Base-by-base conservation (phyloP, 2,113 vertebrate species). In the Panurus biarmicus region DNA sequence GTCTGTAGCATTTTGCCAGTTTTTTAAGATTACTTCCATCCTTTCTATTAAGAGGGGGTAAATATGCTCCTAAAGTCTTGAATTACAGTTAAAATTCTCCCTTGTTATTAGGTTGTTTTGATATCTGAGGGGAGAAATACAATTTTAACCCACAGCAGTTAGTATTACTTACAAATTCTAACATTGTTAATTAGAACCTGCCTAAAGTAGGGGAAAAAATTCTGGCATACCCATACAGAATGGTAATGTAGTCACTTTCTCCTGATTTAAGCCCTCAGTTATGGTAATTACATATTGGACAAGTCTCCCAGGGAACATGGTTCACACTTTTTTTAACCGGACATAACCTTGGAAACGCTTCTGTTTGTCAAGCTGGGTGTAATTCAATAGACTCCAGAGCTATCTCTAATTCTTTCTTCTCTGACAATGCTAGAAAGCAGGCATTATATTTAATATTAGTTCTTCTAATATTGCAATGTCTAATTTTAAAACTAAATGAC, bases 101-200 rank as follows among this genome's bases (percentile, higher is more conserved):
- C 53, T 58, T 92, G 14, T 50, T 93, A 91, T 70, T 91, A 90
- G 18, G 26, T 69, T 92, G 95, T 80, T 94, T 94, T 90, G 67
- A 83, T 96, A 88, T 66, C 78, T 65, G 38, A 95, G 42, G 44
- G 16, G 12, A 91, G 71, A 95, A 94, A 94, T 78, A 85, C 53
- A 58, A 75, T 94, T 85, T 89, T 85, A 82, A 89, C 50, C 66
- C 89, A 79, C 72, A 81, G 73, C 48, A 89, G 87, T 56, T 92
- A 76, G 58, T 69, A 91, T 90, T 94, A 94, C 88, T 88, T 95
- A 87, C 84, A 87, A 78, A 90, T 94, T 92, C 62, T 85, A 94
- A 92, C 57, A 69, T 20, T 81, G 86, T 85, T 96, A 96, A 94
- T 95, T 94, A 96, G 65, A 69, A 50, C 91, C 91, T 96, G 80